These are phyloP conservation scores for Paelopatides confundens DNA, from an alignment of 53 echinoderm and acorn worm genomes.

Conservation along the genomic window DNA sequence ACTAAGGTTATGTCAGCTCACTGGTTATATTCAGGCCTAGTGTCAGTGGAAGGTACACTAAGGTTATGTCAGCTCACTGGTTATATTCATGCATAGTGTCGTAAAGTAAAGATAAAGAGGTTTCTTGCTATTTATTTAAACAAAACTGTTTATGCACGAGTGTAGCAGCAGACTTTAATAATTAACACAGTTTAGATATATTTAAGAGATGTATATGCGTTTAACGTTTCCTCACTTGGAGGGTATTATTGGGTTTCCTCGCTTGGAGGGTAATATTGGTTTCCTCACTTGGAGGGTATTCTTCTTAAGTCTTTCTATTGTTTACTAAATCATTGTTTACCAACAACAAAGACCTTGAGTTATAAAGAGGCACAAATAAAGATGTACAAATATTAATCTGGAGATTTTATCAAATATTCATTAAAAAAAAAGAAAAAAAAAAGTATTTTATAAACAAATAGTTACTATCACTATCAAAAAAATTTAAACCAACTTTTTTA, in stretches of 20 bases:
- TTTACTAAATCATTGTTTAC: neutral
- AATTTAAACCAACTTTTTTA: neutral
- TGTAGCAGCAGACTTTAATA: neutral
- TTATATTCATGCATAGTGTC: no score
- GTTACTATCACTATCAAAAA: neutral
- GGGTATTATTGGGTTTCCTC: slow-evolving; percentile 8
- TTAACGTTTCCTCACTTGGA: neutral
- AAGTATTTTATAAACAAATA: neutral
- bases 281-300: neutral
- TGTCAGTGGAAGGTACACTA: no score
- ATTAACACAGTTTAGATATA: neutral
- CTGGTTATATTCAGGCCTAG: no score
- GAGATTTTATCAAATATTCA: neutral
- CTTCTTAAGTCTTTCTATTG: slow-evolving; percentile 6
- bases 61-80: no score
- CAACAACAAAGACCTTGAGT: neutral
- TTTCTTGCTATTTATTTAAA: neutral
- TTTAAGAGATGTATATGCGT: neutral
- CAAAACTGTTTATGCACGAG: neutral
- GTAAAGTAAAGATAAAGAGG: no score
- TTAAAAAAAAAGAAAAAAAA: no score
- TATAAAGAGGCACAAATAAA: neutral
- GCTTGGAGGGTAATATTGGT: neutral
- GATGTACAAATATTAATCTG: neutral
- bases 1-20: no score